Percentiles rank a stretch among this genome's conserved stretches.
phyloP scores from a whole-genome alignment of 2,113 vertebrate genomes.

The Apteryx owenii region DNA sequence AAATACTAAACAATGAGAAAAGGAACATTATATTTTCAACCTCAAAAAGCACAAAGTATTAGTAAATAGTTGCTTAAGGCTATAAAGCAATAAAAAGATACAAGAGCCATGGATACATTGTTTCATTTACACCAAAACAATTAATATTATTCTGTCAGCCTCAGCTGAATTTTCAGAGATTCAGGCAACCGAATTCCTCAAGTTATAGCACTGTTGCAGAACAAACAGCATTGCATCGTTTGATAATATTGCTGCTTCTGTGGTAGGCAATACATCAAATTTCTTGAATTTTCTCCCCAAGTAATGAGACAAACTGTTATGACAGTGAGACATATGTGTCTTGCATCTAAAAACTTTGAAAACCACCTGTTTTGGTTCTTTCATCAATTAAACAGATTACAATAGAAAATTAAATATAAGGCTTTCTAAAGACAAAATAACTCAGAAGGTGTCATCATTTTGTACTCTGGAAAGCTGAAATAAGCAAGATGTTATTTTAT shows the following conservation, averaged over 20 bases:
- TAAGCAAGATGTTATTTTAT: neutral
- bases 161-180: neutral
- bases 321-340: slow-evolving; percentile 35
- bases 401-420: slow-evolving; percentile 43
- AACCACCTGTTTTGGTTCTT: slow-evolving; percentile 66
- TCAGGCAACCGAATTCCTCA: neutral
- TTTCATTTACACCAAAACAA: slow-evolving; percentile 3
- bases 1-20: slow-evolving; percentile 34
- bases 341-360: slow-evolving; percentile 40
- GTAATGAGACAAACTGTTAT: slow-evolving; percentile 57
- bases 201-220: neutral
- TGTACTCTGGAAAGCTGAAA: neutral
- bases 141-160: neutral
- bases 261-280: slow-evolving; percentile 33
- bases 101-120: neutral
- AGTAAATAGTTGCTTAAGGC: slow-evolving; percentile 28
- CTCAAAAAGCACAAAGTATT: neutral
- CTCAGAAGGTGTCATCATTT: neutral
- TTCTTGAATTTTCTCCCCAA: slow-evolving; percentile 39
- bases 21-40: neutral
- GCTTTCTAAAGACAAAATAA: slow-evolving; percentile 29
- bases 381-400: slow-evolving; percentile 54
- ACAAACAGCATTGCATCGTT: neutral
- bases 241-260: neutral
- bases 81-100: slow-evolving; percentile 12